Evolutionary conservation across 2,888 invertebrate species (phyloP), one percentile per base, ranked within the genome.

Genomic region (Drosophila prostipennis): DNA sequence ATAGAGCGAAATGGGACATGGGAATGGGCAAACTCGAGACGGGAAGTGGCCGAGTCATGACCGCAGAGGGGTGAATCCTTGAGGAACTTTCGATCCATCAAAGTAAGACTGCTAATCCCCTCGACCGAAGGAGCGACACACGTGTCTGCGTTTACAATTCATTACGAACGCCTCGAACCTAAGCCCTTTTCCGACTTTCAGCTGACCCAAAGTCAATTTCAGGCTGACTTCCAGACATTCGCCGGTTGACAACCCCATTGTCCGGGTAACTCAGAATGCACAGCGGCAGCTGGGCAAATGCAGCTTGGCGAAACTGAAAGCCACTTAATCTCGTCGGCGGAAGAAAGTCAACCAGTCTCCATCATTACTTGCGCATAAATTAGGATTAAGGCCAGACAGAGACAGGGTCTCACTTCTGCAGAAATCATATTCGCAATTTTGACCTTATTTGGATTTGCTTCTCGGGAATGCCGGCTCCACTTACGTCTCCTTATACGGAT

Each of bases 341-440:
- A 45, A 39, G 60, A 63, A 70, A 46, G 56, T 13, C 86, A 80
- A 69, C 80, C 74, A 75, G 72, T 43, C 72, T 78, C 84, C 88
- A 87, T 89, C 89, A 89, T 89, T 87, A 88, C 84, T 83, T 84
- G 74, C 76, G 84, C 89, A 89, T 89, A 89, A 89, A 85, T 89
- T 84, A 79, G 88, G 87, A 87, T 88, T 89, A 89, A 69, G 11
- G 32, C 34, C 10, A 45, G 29, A 23, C 23, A 1, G 3, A 10
- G 40, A n/a, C 2, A 10, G 26, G 42, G 40, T 32, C 34, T 36
- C 76, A 71, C 74, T 85, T 82, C 71, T 65, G 54, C 53, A 49
- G 83, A 82, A 80, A 76, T 82, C 80, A 85, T 85, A 82, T 80
- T 69, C 86, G 69, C 81, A 86, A 87, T 84, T 84, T 87, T 78